Percentiles rank a stretch among this genome's conserved stretches.
These are phyloP conservation scores for Penelope pileata DNA, from an alignment of 2,113 vertebrate genomes.

Conservation along the genomic window DNA sequence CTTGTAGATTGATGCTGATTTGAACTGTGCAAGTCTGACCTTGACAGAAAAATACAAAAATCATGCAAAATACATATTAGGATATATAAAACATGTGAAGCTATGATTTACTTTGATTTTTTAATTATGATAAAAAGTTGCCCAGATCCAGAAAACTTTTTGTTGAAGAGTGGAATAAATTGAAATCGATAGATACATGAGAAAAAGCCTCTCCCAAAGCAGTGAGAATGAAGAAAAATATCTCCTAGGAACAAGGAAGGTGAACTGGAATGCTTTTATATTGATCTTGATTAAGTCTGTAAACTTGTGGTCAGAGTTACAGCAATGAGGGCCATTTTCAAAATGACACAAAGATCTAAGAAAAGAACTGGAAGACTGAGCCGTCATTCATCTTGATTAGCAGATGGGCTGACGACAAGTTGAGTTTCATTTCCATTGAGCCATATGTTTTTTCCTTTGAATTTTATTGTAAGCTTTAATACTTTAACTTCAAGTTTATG, in stretches of 20 bases:
- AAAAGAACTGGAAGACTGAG: not conserved
- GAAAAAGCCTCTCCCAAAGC: not conserved
- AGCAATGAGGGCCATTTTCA: not conserved
- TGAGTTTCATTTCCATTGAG: not conserved
- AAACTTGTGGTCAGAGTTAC: not conserved
- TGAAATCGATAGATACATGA: not conserved
- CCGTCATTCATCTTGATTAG: not conserved
- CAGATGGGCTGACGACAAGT: not conserved
- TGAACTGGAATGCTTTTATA: not conserved
- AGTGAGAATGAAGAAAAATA: conserved; percentile 6
- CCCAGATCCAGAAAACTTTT: not conserved
- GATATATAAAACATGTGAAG: not conserved
- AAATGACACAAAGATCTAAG: not conserved
- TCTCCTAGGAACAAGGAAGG: not conserved
- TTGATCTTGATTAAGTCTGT: conserved; percentile 16
- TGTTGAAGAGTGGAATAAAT: not conserved
- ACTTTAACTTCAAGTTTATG: not conserved
- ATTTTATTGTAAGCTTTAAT: not conserved
- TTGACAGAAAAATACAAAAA: not conserved
- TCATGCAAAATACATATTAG: not conserved
- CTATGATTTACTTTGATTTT: not conserved
- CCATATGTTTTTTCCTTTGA: not conserved
- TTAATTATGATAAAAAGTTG: not conserved
- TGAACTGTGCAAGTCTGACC: not conserved
- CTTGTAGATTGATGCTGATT: not conserved